Evolutionary conservation across 2,888 invertebrate species (phyloP).

Genomic region (Himalopsyche tibetana): DNA sequence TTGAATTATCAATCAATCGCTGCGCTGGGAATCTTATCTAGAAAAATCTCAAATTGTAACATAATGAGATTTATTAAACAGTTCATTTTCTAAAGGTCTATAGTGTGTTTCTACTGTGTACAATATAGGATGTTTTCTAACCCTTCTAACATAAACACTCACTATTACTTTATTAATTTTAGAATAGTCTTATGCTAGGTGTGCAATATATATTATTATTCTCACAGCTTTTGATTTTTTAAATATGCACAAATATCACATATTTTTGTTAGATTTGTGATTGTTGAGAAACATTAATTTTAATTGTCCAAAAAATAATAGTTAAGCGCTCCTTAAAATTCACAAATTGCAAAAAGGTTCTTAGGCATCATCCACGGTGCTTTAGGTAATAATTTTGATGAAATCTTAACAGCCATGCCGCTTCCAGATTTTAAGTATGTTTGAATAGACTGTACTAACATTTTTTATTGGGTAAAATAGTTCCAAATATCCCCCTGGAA

Average conservation of each 20-base stretch:
- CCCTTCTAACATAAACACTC: too few relatives aligned
- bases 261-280: slow-evolving; percentile 7
- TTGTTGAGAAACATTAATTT: background rate
- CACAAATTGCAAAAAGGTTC: background rate
- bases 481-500: slow-evolving; percentile 79
- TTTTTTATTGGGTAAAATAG: slow-evolving; percentile 68
- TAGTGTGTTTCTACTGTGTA: too few relatives aligned
- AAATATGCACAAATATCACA: slow-evolving; percentile 7
- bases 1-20: too few relatives aligned
- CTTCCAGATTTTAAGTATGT: slow-evolving; percentile 31
- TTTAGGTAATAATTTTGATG: background rate
- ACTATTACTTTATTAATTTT: background rate
- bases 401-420: slow-evolving; percentile 28
- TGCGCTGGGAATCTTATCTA: too few relatives aligned
- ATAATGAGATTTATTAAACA: too few relatives aligned
- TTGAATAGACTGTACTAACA: slow-evolving; percentile 56
- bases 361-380: background rate
- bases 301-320: too few relatives aligned
- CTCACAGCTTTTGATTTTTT: slow-evolving; percentile 1
- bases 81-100: too few relatives aligned
- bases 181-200: slow-evolving; percentile 8
- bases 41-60: too few relatives aligned
- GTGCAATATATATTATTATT: slow-evolving; percentile 9
- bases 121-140: too few relatives aligned
- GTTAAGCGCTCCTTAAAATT: background rate